Conservation (phyloP, 2,888 invertebrate genomes). For the Pseudococcus viburni region DNA sequence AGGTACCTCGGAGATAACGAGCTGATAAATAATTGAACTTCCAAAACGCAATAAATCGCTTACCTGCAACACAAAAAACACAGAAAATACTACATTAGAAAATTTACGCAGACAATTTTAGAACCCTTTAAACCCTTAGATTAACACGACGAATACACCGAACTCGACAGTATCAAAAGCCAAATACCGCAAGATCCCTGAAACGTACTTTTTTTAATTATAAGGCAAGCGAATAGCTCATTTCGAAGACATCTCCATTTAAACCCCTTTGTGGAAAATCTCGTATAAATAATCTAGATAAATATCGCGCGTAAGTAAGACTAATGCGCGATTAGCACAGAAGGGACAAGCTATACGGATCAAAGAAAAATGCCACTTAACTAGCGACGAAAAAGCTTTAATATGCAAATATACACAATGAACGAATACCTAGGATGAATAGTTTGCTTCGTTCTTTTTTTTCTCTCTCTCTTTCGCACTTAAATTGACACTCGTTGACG, state of each 20-base stretch:
- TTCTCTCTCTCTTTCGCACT: background rate
- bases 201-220: slow-evolving; percentile 35
- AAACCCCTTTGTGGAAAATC: slow-evolving; percentile 48
- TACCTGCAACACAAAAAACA: slow-evolving; percentile 4
- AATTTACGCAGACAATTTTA: background rate
- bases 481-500: background rate
- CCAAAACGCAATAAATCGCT: slow-evolving; percentile 6
- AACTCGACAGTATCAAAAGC: slow-evolving; percentile 28
- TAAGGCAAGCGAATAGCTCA: slow-evolving; percentile 29
- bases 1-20: background rate
- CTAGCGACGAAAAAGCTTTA: slow-evolving; percentile 19
- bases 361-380: slow-evolving; percentile 47
- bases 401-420: slow-evolving; percentile 12
- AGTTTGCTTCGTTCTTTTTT: background rate
- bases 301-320: slow-evolving; percentile 52
- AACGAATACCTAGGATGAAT: slow-evolving; percentile 22
- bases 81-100: background rate
- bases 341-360: slow-evolving; percentile 48
- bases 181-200: slow-evolving; percentile 19
- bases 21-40: slow-evolving; percentile 19
- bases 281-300: slow-evolving; percentile 54
- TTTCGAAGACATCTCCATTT: slow-evolving; percentile 36
- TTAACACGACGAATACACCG: background rate
- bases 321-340: slow-evolving; percentile 52
- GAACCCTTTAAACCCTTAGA: slow-evolving; percentile 15